These are phyloP conservation scores for Mus spretus DNA, from an alignment of 2,797 vertebrate species.

Conservation along the genomic window DNA sequence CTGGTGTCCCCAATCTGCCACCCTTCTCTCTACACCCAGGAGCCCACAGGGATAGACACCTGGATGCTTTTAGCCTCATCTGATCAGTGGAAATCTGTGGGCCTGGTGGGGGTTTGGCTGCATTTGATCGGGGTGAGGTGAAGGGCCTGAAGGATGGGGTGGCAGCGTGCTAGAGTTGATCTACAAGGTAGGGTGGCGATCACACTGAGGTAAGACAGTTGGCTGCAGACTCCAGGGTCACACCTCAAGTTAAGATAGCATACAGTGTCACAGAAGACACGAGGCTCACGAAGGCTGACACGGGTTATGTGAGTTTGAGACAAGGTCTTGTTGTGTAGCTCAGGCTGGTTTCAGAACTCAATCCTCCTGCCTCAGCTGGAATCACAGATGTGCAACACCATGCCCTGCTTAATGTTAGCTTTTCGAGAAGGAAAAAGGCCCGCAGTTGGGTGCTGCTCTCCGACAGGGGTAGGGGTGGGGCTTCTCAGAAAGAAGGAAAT, in stretches of 20 bases:
- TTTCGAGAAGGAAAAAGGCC: not conserved
- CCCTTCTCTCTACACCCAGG: not conserved
- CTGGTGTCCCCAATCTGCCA: not conserved
- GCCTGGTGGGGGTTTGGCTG: not conserved
- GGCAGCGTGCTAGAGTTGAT: not conserved
- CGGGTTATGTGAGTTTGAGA: not conserved
- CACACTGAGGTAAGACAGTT: not conserved
- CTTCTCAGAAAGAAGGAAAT: constrained; percentile 61
- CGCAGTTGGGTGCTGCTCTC: not conserved
- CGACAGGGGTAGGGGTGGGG: accelerated
- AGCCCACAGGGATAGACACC: not conserved
- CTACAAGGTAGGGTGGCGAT: not conserved
- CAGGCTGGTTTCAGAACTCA: not conserved
- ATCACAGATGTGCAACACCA: not conserved
- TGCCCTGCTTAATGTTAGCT: not conserved
- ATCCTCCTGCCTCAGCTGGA: not conserved
- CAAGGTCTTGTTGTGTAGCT: not conserved
- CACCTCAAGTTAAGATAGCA: not conserved
- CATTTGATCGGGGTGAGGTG: not conserved
- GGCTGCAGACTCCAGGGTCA: not conserved
- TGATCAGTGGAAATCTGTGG: not conserved
- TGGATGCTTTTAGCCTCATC: not conserved
- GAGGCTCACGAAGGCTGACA: not conserved
- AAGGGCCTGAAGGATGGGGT: not conserved
- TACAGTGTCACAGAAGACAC: not conserved